A percentile compares a stretch with the other conserved stretches of the same genome.
Evolutionary conservation across 2,888 invertebrate species (phyloP).

Genomic region (Kuschelorhynchus macadamiae): DNA sequence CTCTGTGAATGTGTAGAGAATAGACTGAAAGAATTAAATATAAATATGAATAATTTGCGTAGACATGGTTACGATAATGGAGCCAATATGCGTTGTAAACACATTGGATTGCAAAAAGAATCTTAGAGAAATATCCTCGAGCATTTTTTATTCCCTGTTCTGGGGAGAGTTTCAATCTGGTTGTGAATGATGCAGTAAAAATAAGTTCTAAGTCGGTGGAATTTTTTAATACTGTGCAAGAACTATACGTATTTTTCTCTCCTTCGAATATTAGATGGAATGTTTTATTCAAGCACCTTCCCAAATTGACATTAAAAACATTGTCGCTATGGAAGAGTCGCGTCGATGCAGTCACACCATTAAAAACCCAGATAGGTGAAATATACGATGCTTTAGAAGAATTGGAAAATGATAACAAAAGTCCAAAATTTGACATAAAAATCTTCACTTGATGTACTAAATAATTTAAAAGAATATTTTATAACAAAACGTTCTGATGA

Average conservation of each 20-base stretch:
- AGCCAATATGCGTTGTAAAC: conserved; percentile 56
- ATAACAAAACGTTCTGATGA: neutral
- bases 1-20: too few species aligned
- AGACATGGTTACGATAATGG: conserved; percentile 54
- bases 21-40: neutral
- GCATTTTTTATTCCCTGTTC: too few species aligned
- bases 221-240: conserved; percentile 52
- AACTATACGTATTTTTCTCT: conserved; percentile 36
- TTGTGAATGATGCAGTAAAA: too few species aligned
- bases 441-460: neutral
- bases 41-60: neutral
- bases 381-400: too few species aligned
- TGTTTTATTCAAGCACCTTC: neutral
- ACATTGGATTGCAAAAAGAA: conserved; percentile 15
- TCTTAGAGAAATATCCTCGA: too few species aligned
- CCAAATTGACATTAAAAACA: neutral
- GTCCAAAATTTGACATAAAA: conserved; percentile 4
- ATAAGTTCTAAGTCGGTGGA: too few species aligned
- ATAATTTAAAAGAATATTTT: conserved; percentile 7
- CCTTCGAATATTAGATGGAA: conserved; percentile 2
- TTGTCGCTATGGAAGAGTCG: neutral
- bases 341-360: too few species aligned
- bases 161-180: too few species aligned
- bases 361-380: too few species aligned
- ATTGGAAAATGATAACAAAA: neutral